Base-by-base conservation (phyloP, 2,888 invertebrate genomes). In the Argynnis bischoffii region DNA sequence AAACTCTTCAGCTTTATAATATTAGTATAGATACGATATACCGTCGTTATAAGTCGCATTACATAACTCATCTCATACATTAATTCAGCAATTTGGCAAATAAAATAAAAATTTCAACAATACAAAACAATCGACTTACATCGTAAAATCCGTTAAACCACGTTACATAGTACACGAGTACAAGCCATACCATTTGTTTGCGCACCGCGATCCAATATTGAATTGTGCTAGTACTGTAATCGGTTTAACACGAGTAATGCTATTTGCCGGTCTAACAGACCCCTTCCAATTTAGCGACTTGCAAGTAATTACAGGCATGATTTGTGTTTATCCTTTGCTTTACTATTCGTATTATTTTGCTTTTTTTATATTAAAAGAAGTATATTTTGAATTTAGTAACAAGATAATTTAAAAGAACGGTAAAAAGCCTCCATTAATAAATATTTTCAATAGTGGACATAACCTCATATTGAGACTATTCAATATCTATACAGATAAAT, bases 211-310 rank as follows among this genome's bases (percentile, higher is more conserved):
- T 72, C 64, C 73, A 57, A 67, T 79, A 81, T 81, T 75, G 78
- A 75, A 74, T 73, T 75, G 75, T 77, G 73, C 74, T 78, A 75
- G 66, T 70, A 68, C 75, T 76, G 79, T 86, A 87, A 87, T 85
- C 86, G 86, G 86, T 79, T 87, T 86, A 85, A 72, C 79, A 78
- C 66, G 82, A 81, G 81, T 85, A 85, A 87, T 82, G 78, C 84
- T 76, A 84, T 86, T 87, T 85, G 81, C 72, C 82, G 86, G 78
- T 83, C 78, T 81, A 78, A 26, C 76, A 82, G 77, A 67, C 78
- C 72, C 73, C 68, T 73, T 72, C 74, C 73, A 69, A 74, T 64
- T 67, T 60, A 74, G 67, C 64, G 64, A 69, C 69, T 73, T 73
- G 72, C 69, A 57, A 74, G 78, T 78, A 76, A 78, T 78, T 76